These are phyloP conservation scores for Myocastor coypus DNA, from an alignment of 2,113 vertebrate genomes.

Conservation along the genomic window DNA sequence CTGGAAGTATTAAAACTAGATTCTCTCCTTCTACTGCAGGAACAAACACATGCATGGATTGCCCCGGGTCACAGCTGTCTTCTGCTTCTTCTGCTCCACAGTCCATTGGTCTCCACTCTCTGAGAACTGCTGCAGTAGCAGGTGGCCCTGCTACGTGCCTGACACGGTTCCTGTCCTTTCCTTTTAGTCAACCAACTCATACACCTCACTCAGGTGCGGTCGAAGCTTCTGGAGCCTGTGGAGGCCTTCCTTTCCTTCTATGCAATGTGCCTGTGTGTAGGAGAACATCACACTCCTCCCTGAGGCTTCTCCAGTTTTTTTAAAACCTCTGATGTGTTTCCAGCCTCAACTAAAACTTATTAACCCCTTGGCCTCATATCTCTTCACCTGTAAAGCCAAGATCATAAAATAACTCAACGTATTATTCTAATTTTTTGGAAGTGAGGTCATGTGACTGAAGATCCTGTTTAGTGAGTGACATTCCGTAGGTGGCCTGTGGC, in stretches of 20 bases:
- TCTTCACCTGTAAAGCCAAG: neutral
- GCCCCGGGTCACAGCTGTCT: too few species aligned
- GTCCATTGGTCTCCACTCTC: fast-evolving
- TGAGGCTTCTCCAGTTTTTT: neutral
- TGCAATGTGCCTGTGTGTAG: fast-evolving
- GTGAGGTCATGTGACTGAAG: neutral
- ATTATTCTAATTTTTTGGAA: too few species aligned
- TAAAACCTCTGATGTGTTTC: neutral
- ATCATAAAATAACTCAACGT: neutral
- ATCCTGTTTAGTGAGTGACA: fast-evolving
- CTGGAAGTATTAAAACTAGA: fast-evolving
- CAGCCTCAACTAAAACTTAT: neutral
- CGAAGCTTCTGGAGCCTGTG: neutral
- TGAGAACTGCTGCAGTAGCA: fast-evolving
- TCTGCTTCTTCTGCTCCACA: fast-evolving
- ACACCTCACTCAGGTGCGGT: fast-evolving
- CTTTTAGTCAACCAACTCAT: fast-evolving
- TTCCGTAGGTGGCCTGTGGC: fast-evolving
- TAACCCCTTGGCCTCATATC: neutral
- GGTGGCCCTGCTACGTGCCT: fast-evolving
- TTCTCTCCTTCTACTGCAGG: neutral
- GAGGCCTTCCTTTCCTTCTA: neutral
- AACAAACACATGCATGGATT: neutral
- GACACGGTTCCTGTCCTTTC: neutral
- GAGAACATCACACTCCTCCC: neutral